Base-by-base conservation (phyloP, 2,113 vertebrate genomes). In the Promerops cafer region DNA sequence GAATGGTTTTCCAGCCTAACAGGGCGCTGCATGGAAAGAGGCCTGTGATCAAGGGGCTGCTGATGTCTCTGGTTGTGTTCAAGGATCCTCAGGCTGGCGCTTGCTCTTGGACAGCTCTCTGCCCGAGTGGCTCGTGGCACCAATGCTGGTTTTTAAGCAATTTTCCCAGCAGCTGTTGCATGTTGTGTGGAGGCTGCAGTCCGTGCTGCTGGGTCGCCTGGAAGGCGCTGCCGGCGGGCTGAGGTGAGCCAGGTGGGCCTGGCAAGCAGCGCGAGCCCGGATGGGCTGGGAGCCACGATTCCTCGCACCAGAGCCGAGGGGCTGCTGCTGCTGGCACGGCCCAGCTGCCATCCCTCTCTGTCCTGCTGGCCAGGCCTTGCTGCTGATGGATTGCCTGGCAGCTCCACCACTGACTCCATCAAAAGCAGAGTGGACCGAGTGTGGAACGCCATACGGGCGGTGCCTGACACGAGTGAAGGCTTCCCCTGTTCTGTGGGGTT, bases 361-460 rank as follows among this genome's bases (percentile, higher is more conserved):
- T 80, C 85, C 85, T 50, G 35, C 68, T 94, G 83, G 92, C 83
- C 60, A 54, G 63, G 21, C 52, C 59, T 52, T 49, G 16, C 3
- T 88, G 82, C 88, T 90, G 83, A 83, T 66, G 88, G 89, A 90
- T 75, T n/a, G 80, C 64, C 88, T 86, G 85, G 94, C 87, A 83
- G 10, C 79, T 70, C 49, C 47, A 64, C 33, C 63, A 13, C 16
- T 6, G 65, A 33, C 54, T 92, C 74, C 56, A 40, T 28, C 13
- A 81, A 80, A 45, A 68, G 82, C 83, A 70, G 92, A 11, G 75
- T 21, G 78, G 60, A 28, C 1, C 2, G 90, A 52, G 86, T 81
- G 94, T 81, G 93, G 94, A 90, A 94, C 22, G 81, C 0, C 8
- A 93, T 65, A 65, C 0, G 1, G 68, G 88, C 57, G 26, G 71